A percentile compares a stretch with the other conserved stretches of the same genome.
Conservation (phyloP, 2,888 invertebrate genomes). For the Drosophila histrio region DNA sequence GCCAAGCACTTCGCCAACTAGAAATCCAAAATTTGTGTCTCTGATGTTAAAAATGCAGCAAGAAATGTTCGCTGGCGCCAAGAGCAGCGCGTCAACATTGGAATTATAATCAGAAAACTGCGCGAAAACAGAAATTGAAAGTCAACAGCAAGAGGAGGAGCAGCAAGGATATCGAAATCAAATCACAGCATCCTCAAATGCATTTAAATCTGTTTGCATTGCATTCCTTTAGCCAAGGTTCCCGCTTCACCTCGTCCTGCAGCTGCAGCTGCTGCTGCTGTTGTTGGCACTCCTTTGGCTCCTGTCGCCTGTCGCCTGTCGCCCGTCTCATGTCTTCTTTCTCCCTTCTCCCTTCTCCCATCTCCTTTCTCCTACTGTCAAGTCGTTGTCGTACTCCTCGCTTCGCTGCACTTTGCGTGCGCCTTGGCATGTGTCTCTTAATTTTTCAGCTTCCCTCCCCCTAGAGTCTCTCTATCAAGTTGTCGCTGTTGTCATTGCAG, state of each 20-base stretch:
- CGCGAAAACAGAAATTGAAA: conserved; percentile 71
- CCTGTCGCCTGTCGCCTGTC: not conserved
- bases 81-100: conserved; percentile 35
- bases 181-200: conserved; percentile 75
- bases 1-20: conserved; percentile 14
- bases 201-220: conserved; percentile 78
- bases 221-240: conserved; percentile 51
- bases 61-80: conserved; percentile 27
- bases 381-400: conserved; percentile 18
- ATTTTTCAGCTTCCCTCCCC: conserved; percentile 33
- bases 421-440: conserved; percentile 72
- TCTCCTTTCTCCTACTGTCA: conserved; percentile 8
- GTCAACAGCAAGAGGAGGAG: conserved; percentile 57
- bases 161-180: conserved; percentile 64
- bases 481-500: conserved; percentile 39
- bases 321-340: not conserved
- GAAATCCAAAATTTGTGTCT: conserved; percentile 16
- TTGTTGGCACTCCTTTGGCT: conserved; percentile 14
- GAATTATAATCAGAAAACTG: conserved; percentile 70
- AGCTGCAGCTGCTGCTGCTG: not conserved
- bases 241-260: not conserved
- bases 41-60: conserved; percentile 14
- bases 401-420: conserved; percentile 37
- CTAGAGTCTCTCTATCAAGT: conserved; percentile 11
- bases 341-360: conserved; percentile 1